These are phyloP conservation scores for Imbricaverruca yamaguchii DNA, from an alignment of 2,888 invertebrate species.

Conservation along the genomic window DNA sequence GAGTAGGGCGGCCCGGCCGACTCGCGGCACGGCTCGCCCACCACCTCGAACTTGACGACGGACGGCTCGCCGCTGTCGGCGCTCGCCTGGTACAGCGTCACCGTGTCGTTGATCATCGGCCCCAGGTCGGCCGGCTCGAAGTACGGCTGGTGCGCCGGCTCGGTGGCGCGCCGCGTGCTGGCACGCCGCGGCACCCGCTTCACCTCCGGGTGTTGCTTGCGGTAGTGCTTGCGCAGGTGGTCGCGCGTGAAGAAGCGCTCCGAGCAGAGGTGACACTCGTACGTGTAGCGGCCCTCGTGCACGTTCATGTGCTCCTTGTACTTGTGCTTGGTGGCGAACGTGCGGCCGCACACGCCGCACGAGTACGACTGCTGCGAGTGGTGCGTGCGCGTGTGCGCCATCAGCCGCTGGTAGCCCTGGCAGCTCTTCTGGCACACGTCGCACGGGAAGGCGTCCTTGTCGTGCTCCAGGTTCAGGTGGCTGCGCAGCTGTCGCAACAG, in stretches of 20 bases:
- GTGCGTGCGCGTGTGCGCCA: slow-evolving; percentile 15
- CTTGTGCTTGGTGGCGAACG: slow-evolving; percentile 3
- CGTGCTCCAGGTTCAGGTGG: slow-evolving; percentile 14
- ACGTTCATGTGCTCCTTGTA: slow-evolving; percentile 19
- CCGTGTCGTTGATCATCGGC: slow-evolving; percentile 9
- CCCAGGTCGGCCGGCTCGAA: slow-evolving; percentile 3
- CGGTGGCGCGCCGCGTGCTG: not conserved
- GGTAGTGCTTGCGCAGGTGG: slow-evolving; percentile 19
- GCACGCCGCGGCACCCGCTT: slow-evolving; percentile 8
- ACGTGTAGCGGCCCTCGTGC: slow-evolving; percentile 16
- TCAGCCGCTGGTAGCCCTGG: slow-evolving; percentile 16
- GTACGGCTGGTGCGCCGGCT: not conserved
- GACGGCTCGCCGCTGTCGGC: slow-evolving; percentile 11
- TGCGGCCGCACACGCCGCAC: slow-evolving; percentile 20
- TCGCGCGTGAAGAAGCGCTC: slow-evolving; percentile 20
- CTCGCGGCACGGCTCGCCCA: not conserved
- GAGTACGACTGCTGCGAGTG: slow-evolving; percentile 12
- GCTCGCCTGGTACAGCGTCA: slow-evolving; percentile 20
- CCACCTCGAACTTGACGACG: slow-evolving; percentile 13
- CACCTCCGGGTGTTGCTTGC: slow-evolving; percentile 16
- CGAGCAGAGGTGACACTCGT: slow-evolving; percentile 17
- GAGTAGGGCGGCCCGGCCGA: not conserved
- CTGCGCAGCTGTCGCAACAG: slow-evolving; percentile 11
- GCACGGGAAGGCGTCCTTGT: slow-evolving; percentile 8
- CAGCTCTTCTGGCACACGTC: slow-evolving; percentile 16